These are phyloP conservation scores for Oreotragus oreotragus DNA, from an alignment of 2,113 vertebrate species.

Conservation along the genomic window DNA sequence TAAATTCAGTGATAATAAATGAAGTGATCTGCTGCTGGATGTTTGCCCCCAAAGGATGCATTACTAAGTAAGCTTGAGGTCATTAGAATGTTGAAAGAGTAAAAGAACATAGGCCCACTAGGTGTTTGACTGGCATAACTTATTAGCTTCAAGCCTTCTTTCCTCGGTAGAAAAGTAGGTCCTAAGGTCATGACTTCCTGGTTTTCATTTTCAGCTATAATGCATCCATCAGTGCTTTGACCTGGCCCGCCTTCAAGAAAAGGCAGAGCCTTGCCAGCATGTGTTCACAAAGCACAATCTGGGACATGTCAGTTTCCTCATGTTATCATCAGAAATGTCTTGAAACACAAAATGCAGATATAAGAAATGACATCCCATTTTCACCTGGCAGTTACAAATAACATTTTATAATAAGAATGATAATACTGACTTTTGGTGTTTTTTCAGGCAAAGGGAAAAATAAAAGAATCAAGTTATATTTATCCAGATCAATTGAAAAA, in stretches of 20 bases:
- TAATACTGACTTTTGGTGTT: background rate
- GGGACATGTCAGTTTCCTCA: background rate
- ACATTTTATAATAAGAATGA: constrained; percentile 39
- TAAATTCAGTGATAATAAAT: constrained; percentile 52
- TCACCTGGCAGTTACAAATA: constrained; percentile 40
- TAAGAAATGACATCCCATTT: background rate
- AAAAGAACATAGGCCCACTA: background rate
- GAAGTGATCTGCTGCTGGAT: constrained; percentile 25
- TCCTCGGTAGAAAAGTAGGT: background rate
- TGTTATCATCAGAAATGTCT: constrained; percentile 14
- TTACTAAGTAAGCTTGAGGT: constrained; percentile 24
- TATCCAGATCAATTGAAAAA: constrained; percentile 37
- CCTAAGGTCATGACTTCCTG: background rate
- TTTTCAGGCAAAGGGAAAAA: constrained; percentile 10
- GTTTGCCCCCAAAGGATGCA: constrained; percentile 1
- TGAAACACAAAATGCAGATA: constrained; percentile 48
- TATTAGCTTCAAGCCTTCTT: constrained; percentile 16
- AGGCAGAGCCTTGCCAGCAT: background rate
- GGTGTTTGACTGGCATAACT: background rate
- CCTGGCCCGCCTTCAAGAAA: background rate
- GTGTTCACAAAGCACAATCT: background rate
- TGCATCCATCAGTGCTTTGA: background rate
- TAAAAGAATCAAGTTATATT: constrained; percentile 24
- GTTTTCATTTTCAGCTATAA: constrained; percentile 18
- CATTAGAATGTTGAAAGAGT: constrained; percentile 26